Percentiles rank a stretch among this genome's conserved stretches.
Evolutionary conservation across 2,888 invertebrate species (phyloP).

Genomic region (Lasioglossum oenotherae): DNA sequence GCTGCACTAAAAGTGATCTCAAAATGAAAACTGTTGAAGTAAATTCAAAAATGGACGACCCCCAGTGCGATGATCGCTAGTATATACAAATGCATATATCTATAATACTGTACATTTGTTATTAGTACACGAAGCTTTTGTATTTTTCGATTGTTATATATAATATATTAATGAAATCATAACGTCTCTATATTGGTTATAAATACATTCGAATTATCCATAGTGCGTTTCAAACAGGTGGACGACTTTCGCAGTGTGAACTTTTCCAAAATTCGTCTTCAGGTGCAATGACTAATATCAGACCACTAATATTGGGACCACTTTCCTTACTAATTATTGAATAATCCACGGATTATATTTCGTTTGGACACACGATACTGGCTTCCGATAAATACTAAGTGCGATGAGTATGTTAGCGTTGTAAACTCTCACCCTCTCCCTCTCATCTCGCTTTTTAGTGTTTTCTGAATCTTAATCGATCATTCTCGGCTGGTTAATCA

Average conservation of each 20-base stretch:
- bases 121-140: not conserved
- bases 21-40: not conserved
- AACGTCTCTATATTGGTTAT: not conserved
- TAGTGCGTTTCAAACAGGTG: not conserved
- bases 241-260: not conserved
- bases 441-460: conserved; percentile 10
- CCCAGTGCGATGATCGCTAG: not conserved
- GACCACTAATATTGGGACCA: conserved; percentile 34
- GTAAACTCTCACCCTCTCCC: conserved; percentile 4
- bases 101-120: conserved; percentile 4
- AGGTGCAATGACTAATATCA: conserved; percentile 54
- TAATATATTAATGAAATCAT: not conserved
- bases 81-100: not conserved
- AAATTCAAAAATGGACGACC: not conserved
- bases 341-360: conserved; percentile 28
- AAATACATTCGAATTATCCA: not conserved
- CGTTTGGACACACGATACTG: conserved; percentile 27
- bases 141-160: not conserved
- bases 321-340: conserved; percentile 32
- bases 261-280: not conserved
- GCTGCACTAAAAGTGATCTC: not conserved
- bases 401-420: conserved; percentile 61
- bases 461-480: conserved; percentile 20
- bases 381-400: conserved; percentile 43
- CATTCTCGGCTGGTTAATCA: conserved; percentile 46